Evolutionary conservation across 2,113 vertebrate genomes (phyloP).

Genomic region (Tylochromis polylepis): DNA sequence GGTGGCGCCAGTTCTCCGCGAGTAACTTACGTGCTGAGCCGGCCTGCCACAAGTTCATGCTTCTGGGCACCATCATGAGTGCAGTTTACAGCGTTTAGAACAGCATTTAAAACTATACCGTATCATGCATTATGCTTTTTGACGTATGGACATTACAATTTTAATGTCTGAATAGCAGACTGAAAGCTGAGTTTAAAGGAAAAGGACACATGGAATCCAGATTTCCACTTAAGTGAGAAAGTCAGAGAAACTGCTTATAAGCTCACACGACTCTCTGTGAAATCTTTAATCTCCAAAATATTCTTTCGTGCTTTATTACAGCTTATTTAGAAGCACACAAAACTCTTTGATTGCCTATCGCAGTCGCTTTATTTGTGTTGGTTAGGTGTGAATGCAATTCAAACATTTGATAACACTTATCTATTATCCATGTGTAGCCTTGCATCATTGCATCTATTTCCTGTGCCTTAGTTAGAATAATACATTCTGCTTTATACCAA

Average conservation of each 20-base stretch:
- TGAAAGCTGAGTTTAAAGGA: background rate
- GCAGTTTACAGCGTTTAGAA: background rate
- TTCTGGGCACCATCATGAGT: background rate
- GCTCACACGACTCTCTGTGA: background rate
- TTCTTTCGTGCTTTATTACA: background rate
- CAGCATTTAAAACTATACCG: background rate
- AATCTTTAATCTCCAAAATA: background rate
- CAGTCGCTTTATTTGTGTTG: background rate
- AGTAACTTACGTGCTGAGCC: background rate
- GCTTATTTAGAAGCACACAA: background rate
- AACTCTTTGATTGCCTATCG: background rate
- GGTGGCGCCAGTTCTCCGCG: constrained; percentile 5
- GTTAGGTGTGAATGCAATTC: background rate
- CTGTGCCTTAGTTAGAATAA: background rate
- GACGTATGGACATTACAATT: background rate
- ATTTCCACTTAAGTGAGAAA: background rate
- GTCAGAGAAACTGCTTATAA: background rate
- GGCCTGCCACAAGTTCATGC: background rate
- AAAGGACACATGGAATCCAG: background rate
- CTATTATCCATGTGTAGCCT: background rate
- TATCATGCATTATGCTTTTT: background rate
- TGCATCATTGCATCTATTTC: background rate
- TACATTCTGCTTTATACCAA: background rate
- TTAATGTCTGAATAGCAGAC: background rate
- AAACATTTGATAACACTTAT: background rate